A percentile compares a stretch with the other conserved stretches of the same genome.
These are phyloP conservation scores for Aplysina aerophoba DNA, from an alignment of 37 sponge, comb jelly and placozoan species.

Conservation along the genomic window DNA sequence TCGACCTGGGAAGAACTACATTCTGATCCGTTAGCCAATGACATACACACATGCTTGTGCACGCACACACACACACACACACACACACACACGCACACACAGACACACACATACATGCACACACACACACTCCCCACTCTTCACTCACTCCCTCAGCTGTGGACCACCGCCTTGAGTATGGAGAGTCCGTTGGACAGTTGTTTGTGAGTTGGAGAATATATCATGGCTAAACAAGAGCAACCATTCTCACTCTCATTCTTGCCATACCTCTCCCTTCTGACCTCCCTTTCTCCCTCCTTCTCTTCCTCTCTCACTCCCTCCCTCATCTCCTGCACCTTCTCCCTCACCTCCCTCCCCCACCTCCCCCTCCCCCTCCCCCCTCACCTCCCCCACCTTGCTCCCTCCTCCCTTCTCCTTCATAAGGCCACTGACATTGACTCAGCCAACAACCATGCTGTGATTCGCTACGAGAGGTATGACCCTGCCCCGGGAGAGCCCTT, in stretches of 20 bases:
- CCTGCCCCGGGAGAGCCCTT: slow-evolving; percentile 16
- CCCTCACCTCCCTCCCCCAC: too few relatives aligned
- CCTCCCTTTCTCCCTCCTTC: too few relatives aligned
- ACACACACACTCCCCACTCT: neutral
- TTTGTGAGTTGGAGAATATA: neutral
- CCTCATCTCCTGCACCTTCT: too few relatives aligned
- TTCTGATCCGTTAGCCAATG: slow-evolving; percentile 14
- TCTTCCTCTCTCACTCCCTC: too few relatives aligned
- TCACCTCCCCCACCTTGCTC: neutral
- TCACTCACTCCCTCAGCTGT: neutral
- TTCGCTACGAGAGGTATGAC: neutral
- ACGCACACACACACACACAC: neutral
- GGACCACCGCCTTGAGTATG: slow-evolving; percentile 1
- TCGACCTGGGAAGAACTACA: slow-evolving; percentile 4
- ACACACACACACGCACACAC: neutral
- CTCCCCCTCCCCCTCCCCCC: too few relatives aligned
- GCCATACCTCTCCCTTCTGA: too few relatives aligned
- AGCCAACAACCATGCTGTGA: neutral
- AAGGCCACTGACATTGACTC: slow-evolving; percentile 21
- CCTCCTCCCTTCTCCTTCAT: neutral
- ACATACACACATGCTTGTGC: neutral
- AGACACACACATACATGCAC: neutral
- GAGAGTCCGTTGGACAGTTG: neutral
- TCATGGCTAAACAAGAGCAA: neutral
- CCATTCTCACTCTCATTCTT: neutral